phyloP scores from a whole-genome alignment of 2,797 vertebrate genomes.

The Vireo griseus region DNA sequence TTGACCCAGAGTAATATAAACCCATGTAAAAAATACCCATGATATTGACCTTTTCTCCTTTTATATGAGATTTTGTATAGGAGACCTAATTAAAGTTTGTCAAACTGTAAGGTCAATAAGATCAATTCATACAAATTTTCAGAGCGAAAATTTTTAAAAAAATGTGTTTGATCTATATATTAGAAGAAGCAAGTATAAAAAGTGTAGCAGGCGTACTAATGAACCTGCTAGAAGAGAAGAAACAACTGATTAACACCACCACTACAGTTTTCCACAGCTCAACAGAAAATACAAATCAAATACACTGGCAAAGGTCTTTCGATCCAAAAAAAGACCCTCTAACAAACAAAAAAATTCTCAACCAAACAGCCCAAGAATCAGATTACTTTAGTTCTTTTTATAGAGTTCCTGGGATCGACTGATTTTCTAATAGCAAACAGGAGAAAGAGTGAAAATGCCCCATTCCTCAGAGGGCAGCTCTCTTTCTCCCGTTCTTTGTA shows the following conservation, averaged over 20 bases:
- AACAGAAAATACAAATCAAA: neutral
- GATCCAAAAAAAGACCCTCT: neutral
- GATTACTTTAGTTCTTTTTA: neutral
- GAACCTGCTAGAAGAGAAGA: neutral
- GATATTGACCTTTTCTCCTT: neutral
- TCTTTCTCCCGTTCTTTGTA: neutral
- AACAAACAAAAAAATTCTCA: neutral
- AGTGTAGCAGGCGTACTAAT: neutral
- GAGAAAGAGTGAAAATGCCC: neutral
- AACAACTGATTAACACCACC: neutral
- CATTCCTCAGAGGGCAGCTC: neutral
- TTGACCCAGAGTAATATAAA: neutral
- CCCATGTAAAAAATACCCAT: neutral
- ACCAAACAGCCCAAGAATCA: neutral
- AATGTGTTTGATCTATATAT: neutral
- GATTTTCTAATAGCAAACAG: neutral
- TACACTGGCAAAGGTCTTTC: neutral
- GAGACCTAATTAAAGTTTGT: slow-evolving; percentile 64
- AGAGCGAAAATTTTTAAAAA: neutral
- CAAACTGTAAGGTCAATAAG: slow-evolving; percentile 56
- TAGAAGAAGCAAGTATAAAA: neutral
- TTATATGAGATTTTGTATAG: neutral
- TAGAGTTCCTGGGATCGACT: neutral
- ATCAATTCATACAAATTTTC: slow-evolving; percentile 66
- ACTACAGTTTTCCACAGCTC: neutral